Conservation (phyloP, 2,888 invertebrate genomes). For the Drosophila nr. fundita region DNA sequence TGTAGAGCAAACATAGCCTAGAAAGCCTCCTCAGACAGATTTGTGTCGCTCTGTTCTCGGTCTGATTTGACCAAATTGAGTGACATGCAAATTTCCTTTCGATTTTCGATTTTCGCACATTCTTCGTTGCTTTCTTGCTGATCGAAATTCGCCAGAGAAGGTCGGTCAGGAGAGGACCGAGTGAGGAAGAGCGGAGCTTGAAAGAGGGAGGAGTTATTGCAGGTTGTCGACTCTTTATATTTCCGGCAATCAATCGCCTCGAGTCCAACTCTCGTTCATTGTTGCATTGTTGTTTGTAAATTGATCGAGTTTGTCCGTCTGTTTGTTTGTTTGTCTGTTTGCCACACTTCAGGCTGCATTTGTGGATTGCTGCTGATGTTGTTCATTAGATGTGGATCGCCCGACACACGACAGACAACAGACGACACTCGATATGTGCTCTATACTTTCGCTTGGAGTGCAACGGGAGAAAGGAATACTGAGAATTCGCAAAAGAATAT, state of each 20-base stretch:
- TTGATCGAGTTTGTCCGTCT: slow-evolving; percentile 51
- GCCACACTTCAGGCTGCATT: slow-evolving; percentile 33
- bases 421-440: slow-evolving; percentile 3
- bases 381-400: slow-evolving; percentile 56
- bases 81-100: slow-evolving; percentile 79
- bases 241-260: slow-evolving; percentile 75
- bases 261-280: slow-evolving; percentile 60
- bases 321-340: slow-evolving; percentile 43
- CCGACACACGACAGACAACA: slow-evolving; percentile 7
- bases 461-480: slow-evolving; percentile 58
- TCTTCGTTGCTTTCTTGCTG: slow-evolving; percentile 50
- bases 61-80: slow-evolving; percentile 62
- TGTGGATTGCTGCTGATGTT: slow-evolving; percentile 27
- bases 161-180: slow-evolving; percentile 32
- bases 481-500: slow-evolving; percentile 23
- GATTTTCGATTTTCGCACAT: slow-evolving; percentile 75
- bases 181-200: slow-evolving; percentile 4
- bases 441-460: slow-evolving; percentile 66
- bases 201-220: slow-evolving; percentile 48
- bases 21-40: slow-evolving; percentile 49
- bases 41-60: slow-evolving; percentile 53
- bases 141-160: slow-evolving; percentile 54
- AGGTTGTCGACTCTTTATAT: slow-evolving; percentile 66
- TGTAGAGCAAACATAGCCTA: slow-evolving; percentile 64
- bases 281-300: slow-evolving; percentile 65